Base-by-base conservation (phyloP, 2,113 vertebrate species). In the Syrrhaptes paradoxus region DNA sequence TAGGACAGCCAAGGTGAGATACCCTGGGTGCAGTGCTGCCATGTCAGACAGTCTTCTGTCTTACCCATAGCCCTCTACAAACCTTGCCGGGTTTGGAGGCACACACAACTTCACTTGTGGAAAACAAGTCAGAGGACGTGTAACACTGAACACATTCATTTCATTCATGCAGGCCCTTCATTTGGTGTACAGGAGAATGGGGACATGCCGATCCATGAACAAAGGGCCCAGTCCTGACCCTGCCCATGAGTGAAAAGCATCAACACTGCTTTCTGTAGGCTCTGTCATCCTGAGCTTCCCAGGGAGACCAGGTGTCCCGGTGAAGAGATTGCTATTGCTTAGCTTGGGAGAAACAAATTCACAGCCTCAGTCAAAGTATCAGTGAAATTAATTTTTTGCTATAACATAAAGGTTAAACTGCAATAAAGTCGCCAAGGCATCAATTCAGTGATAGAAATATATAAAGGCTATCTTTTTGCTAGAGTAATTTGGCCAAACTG, bases 331-430 rank as follows among this genome's bases (percentile, higher is more conserved):
- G 78, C 45, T 85, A 1, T 52, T 86, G 41, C 68, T 63, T 63
- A 51, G 68, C 49, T 29, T 31, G n/a, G 46, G 31, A 87, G 17
- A 90, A 41, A 81, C 36, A 81, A 94, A 94, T 65, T 72, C 68
- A 93, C 28, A 90, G 76, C n/a, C 79, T 71, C 34, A 94, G 79
- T 19, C 41, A 75, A 15, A 21, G 14, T 61, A 96, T 81, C 85
- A 90, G 48, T 51, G 41, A 90, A 89, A 95, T 49, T 28, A 88
- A 36, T 94, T 87, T 92, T 85, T 78, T 74, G 25, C 80, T 90
- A 54, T 74, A 89, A 81, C 18, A 78, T 75, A 95, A 97, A 93
- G 79, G 85, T 85, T 96, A 95, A 96, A 85, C 70, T 87, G 85
- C 61, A 93, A 89, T 94, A 84, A 93, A 72, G 54, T 54, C 87